These are phyloP conservation scores for Mus caroli DNA, from an alignment of 2,797 vertebrate genomes.

Conservation along the genomic window DNA sequence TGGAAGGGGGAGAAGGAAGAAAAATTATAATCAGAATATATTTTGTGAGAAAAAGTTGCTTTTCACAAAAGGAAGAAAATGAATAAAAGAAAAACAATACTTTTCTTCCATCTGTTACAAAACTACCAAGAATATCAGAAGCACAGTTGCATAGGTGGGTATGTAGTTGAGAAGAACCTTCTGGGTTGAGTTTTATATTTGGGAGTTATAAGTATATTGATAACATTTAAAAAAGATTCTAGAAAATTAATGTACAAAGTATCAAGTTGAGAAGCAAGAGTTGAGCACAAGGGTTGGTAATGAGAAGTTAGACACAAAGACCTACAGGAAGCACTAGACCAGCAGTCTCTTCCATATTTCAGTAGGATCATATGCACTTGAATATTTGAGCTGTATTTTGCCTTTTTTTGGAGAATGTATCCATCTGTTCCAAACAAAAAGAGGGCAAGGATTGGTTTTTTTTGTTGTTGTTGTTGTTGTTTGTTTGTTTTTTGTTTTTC, in stretches of 20 bases:
- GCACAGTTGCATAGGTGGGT: neutral
- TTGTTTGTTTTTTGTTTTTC: too few relatives aligned
- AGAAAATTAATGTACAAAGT: neutral
- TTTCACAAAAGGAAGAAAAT: neutral
- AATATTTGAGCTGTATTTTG: neutral
- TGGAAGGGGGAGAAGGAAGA: too few relatives aligned
- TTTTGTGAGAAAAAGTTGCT: neutral
- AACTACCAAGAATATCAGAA: neutral
- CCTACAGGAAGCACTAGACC: neutral
- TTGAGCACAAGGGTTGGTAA: rapidly evolving
- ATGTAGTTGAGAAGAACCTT: neutral
- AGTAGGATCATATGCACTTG: neutral
- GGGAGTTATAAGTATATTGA: neutral
- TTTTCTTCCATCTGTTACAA: neutral
- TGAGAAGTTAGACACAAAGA: neutral
- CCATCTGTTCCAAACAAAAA: neutral
- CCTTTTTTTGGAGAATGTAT: neutral
- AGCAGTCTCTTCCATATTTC: neutral
- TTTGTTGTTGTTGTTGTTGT: too few relatives aligned
- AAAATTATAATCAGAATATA: neutral
- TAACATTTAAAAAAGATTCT: neutral
- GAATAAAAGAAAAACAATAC: neutral
- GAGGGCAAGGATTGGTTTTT: neutral
- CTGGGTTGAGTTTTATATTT: neutral
- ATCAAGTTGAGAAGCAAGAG: neutral